Evolutionary conservation across 2,113 vertebrate genomes (phyloP).

Genomic region (Cricetomys ansorgei): DNA sequence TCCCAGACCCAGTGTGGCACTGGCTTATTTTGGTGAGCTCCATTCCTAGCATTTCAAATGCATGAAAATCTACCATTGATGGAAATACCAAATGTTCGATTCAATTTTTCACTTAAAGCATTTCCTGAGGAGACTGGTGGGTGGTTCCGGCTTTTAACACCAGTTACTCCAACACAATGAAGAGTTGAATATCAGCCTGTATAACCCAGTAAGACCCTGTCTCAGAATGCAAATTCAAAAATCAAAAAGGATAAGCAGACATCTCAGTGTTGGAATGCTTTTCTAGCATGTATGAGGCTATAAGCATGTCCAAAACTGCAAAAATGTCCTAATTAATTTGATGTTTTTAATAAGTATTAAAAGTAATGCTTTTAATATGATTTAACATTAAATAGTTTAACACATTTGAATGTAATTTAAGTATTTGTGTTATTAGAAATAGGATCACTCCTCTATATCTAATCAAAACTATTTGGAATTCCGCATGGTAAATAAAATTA

Average conservation of each 20-base stretch:
- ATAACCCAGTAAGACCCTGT: not conserved
- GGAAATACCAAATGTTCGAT: not conserved
- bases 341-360: not conserved
- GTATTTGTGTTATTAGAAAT: not conserved
- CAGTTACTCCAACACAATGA: not conserved
- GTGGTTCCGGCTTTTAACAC: not conserved
- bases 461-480: conserved; percentile 10
- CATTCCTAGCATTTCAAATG: not conserved
- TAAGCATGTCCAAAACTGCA: not conserved
- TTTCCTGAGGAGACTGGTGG: not conserved
- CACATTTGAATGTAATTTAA: not conserved
- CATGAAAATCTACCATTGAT: not conserved
- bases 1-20: not conserved
- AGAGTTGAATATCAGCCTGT: not conserved
- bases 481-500: conserved; percentile 10
- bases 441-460: not conserved
- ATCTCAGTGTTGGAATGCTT: not conserved
- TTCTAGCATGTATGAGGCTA: not conserved
- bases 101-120: conserved; percentile 17
- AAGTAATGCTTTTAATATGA: too few relatives aligned
- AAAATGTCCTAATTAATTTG: not conserved
- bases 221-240: not conserved
- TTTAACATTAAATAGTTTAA: not conserved
- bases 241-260: not conserved
- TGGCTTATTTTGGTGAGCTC: not conserved